Evolutionary conservation across 2,113 vertebrate species (phyloP).

Genomic region (Centrocercus urophasianus): DNA sequence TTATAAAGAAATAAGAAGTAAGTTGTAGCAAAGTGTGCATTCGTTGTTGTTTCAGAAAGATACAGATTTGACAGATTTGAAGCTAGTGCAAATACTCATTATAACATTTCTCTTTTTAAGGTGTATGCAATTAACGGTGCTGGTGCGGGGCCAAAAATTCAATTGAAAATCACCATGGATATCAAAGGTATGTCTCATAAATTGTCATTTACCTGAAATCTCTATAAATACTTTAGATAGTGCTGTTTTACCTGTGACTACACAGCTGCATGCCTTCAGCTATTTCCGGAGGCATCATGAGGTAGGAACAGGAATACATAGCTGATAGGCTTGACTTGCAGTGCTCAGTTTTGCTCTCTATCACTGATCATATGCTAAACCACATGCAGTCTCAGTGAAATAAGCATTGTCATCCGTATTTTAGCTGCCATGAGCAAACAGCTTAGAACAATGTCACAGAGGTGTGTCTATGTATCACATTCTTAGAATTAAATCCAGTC

Average conservation of each 20-base stretch:
- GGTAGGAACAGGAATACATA: not conserved
- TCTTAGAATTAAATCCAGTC: not conserved
- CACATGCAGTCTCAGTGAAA: not conserved
- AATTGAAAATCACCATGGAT: slow-evolving; percentile 90
- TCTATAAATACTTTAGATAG: not conserved
- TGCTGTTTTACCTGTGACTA: not conserved
- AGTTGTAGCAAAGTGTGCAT: not conserved
- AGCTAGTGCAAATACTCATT: not conserved
- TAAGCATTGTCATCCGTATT: not conserved
- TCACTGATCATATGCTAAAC: not conserved
- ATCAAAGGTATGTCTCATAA: slow-evolving; percentile 87
- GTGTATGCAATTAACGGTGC: slow-evolving; percentile 93
- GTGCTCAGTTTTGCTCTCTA: not conserved
- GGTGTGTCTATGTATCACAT: not conserved
- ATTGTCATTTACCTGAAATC: not conserved
- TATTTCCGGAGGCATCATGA: not conserved
- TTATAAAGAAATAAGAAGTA: not conserved
- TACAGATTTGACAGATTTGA: not conserved
- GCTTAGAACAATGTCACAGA: not conserved
- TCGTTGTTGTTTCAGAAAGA: not conserved
- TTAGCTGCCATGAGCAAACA: not conserved
- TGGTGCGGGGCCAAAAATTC: slow-evolving; percentile 89
- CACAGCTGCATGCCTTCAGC: not conserved
- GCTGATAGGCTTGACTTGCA: not conserved
- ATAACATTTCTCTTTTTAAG: slow-evolving; percentile 70